Evolutionary conservation across 2,113 vertebrate genomes (phyloP), one percentile per base, ranked within the genome.

Genomic region (Narcine bancroftii): DNA sequence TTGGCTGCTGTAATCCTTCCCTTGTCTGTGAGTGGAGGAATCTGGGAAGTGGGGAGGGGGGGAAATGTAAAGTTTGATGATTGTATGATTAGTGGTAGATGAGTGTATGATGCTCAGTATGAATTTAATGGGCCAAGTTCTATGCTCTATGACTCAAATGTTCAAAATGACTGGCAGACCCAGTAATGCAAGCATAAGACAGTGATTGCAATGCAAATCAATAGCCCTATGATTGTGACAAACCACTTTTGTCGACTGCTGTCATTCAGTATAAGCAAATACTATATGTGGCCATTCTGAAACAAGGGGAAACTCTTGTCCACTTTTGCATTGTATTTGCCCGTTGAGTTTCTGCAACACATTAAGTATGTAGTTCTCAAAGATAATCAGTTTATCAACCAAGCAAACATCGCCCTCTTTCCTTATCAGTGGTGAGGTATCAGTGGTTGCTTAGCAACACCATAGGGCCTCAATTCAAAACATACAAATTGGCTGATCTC

Each of bases 371-470:
- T 92, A 92, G 66, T 94, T 95, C 94, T 92, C 93, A 93, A 77
- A 93, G 94, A 94, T 94, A 94, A 95, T 93, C 93, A 93, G 50
- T 94, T 93, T 94, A 94, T 93, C 94, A 95, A 95, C 94, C 93
- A 93, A 91, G 63, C 81, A 94, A 94, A 93, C 45, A 56, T 36
- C 92, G n/a, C 53, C 81, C 50, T n/a, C 81, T 33, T 13, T 85
- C n/a, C 72, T n/a, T 3, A 9, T 85, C 5, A 6, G 19, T 1
- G n/a, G 53, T 60, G 33, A 0, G 50, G 81, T 50, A 60, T 3
- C 81, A 36, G 81, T 36, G 3, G 81, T 85, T 85, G 50, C 81
- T 36, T 60, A 50, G 81, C 81, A 85, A 87, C 81, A 11, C 45
- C 2, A 19, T 60, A 60, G 56, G 6, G 6, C n/a, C 81, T 36